phyloP scores from a whole-genome alignment of 1,140 invertebrate genomes.

The Babylonia areolata region DNA sequence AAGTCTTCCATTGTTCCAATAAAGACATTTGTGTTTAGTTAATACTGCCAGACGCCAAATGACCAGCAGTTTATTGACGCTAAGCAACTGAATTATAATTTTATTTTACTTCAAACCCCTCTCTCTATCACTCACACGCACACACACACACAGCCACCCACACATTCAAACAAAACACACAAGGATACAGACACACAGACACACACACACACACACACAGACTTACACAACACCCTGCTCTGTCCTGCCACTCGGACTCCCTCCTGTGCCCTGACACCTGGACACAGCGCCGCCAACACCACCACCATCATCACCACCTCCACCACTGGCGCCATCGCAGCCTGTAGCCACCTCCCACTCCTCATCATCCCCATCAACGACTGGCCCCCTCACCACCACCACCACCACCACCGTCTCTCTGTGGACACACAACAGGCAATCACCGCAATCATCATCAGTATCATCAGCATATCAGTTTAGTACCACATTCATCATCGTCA shows the following conservation, averaged over 20 bases:
- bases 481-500: background rate
- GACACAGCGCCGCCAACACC: background rate
- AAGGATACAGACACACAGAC: background rate
- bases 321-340: background rate
- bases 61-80: background rate
- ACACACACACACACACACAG: background rate
- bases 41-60: background rate
- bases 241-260: background rate
- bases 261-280: background rate
- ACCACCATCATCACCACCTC: background rate
- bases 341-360: background rate
- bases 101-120: background rate
- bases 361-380: background rate
- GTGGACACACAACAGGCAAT: too few relatives aligned
- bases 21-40: too few relatives aligned
- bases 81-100: background rate
- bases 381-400: too few relatives aligned
- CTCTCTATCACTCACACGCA: conserved; percentile 15
- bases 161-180: conserved; percentile 9
- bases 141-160: conserved; percentile 27
- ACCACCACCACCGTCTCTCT: too few relatives aligned
- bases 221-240: background rate
- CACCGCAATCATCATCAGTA: too few relatives aligned
- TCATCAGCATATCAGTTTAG: too few relatives aligned
- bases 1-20: too few relatives aligned